Percentiles rank a stretch among this genome's conserved stretches.
Conservation (phyloP, 2,797 vertebrate species). For the Meda fulgida region DNA sequence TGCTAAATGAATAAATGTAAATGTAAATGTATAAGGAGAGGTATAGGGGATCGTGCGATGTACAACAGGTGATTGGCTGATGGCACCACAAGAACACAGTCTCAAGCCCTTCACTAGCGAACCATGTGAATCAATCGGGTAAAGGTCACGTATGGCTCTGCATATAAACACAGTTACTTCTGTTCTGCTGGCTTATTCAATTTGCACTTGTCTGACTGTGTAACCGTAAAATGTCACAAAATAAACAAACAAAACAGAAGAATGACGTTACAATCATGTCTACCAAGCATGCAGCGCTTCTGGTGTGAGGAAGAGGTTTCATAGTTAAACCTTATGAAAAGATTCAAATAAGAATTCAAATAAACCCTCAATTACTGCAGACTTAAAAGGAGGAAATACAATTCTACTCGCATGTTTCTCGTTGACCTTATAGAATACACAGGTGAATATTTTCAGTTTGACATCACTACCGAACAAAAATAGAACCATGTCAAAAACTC, state of each 20-base stretch:
- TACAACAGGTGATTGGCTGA: neutral
- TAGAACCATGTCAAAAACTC: neutral
- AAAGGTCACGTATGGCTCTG: constrained; percentile 18
- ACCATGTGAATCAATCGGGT: neutral
- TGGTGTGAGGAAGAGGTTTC: neutral
- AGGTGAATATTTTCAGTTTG: neutral
- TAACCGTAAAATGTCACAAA: constrained; percentile 3
- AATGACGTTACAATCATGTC: neutral
- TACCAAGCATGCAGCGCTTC: neutral
- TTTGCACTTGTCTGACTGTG: neutral
- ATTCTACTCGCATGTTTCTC: neutral
- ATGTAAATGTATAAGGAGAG: too few relatives aligned
- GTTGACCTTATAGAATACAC: neutral
- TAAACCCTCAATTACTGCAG: neutral
- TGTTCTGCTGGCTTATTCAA: neutral
- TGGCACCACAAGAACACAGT: neutral
- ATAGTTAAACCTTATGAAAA: neutral
- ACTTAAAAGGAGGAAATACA: neutral
- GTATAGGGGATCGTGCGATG: neutral
- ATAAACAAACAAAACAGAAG: constrained; percentile 4
- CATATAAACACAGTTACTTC: constrained; percentile 2
- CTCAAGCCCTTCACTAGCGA: neutral
- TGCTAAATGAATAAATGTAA: too few relatives aligned
- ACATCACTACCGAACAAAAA: neutral
- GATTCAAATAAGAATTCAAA: neutral